Base-by-base conservation (phyloP, 2,888 invertebrate species). In the Megalurothrips usitatus region DNA sequence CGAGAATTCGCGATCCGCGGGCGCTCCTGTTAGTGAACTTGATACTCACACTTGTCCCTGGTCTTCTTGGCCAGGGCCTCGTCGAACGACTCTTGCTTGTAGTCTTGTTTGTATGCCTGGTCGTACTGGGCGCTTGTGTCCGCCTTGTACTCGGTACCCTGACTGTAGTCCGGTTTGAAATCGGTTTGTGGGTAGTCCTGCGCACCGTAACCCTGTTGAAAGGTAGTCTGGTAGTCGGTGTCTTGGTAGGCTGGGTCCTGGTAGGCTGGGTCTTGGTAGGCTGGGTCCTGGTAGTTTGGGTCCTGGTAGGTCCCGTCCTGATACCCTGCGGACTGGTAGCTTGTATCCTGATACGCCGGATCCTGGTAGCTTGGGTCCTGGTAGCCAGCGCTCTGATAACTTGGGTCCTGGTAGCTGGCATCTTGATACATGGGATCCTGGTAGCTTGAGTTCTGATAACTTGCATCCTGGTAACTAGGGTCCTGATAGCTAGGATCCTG, bases 151-250 rank as follows among this genome's bases (percentile, higher is more conserved):
- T 79, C 49, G 6, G 19, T 49, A 47, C 58, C 79, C 34, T 34
- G 28, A 19, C 49, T 26, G 79, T 52, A 79, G 52, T 79, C 79
- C 52, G 48, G 79, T 19, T 79, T 58, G 23, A 48, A 79, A 19
- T 49, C 26, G 52, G 79, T 28, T 19, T 49, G 49, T 19, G 49
- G 52, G 79, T 79, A 79, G 52, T 79, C 23, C 79, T 79, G 52
- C 28, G 14, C n/a, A 10, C 58, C 79, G 48, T 52, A 52, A 10
- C 79, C 58, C 79, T 79, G 79, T 19, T 58, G 68, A 43, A 43
- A 43, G 34, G 34, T 43, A 2, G 34, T 43, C 78, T 78, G 17
- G 14, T 78, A 26, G 48, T 79, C 17, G n/a, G 49, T 10, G 28
- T 79, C 23, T 17, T 17, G 52, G 79, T 49, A 34, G 23, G 48